A percentile compares a stretch with the other conserved stretches of the same genome.
These are phyloP conservation scores for Euwallacea fornicatus DNA, from an alignment of 1,140 invertebrate species.

Conservation along the genomic window DNA sequence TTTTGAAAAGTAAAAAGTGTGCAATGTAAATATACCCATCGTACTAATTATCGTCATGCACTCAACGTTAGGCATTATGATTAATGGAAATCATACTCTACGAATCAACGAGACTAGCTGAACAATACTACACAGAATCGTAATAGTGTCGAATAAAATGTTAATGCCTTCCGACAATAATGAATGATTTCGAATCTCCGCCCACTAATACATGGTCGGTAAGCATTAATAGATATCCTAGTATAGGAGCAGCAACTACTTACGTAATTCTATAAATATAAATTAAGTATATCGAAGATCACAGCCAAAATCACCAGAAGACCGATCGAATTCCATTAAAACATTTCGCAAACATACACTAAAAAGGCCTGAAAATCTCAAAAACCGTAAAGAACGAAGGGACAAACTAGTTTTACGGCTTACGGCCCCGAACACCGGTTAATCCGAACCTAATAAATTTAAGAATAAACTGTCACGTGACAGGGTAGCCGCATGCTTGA, in stretches of 20 bases:
- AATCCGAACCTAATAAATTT: not conserved
- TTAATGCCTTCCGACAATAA: too few relatives aligned
- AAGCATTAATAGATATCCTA: too few relatives aligned
- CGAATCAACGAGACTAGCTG: too few relatives aligned
- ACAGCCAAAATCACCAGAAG: not conserved
- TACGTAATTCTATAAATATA: slow-evolving; percentile 1
- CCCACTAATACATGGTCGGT: too few relatives aligned
- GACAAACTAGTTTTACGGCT: not conserved
- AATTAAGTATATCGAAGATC: not conserved
- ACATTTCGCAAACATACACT: slow-evolving; percentile 1
- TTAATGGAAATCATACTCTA: too few relatives aligned
- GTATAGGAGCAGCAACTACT: not conserved
- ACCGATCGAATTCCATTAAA: not conserved
- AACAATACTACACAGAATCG: too few relatives aligned
- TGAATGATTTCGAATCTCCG: too few relatives aligned
- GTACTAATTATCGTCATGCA: too few relatives aligned
- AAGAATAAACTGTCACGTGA: slow-evolving; percentile 2
- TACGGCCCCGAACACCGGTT: not conserved
- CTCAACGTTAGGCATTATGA: too few relatives aligned
- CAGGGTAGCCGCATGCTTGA: slow-evolving; percentile 19
- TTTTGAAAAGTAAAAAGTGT: too few relatives aligned
- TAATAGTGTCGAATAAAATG: too few relatives aligned
- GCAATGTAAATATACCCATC: too few relatives aligned
- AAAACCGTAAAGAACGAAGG: slow-evolving; percentile 1
- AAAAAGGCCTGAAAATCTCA: not conserved